Evolutionary conservation across 2,113 vertebrate species (phyloP).

Genomic region (Bubalus kerabau): DNA sequence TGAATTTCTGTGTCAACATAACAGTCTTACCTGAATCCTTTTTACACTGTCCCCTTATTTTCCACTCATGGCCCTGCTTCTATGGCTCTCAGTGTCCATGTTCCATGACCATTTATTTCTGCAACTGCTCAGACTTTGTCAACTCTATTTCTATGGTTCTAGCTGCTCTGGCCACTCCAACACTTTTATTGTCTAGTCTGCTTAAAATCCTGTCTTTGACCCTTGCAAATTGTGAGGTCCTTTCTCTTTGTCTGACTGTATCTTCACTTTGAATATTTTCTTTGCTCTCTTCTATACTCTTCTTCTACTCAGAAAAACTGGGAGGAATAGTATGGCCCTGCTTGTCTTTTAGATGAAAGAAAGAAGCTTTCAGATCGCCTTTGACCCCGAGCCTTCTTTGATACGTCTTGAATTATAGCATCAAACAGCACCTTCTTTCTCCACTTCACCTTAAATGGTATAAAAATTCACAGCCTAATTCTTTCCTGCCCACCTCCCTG

Average conservation of each 20-base stretch:
- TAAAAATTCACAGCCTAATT: background rate
- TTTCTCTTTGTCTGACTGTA: background rate
- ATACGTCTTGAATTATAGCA: conserved; percentile 27
- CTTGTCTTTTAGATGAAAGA: conserved; percentile 40
- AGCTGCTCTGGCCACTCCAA: background rate
- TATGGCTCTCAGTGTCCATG: background rate
- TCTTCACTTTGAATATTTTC: conserved; percentile 9
- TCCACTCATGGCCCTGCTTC: background rate
- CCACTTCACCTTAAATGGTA: background rate
- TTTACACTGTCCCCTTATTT: background rate
- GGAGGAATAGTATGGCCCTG: background rate
- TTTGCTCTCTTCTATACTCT: background rate
- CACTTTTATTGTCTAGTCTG: background rate
- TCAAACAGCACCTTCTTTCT: background rate
- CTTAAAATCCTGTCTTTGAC: background rate
- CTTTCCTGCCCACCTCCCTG: background rate
- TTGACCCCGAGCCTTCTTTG: conserved; percentile 26
- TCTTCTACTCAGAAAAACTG: background rate
- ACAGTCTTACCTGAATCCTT: background rate
- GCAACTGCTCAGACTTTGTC: background rate
- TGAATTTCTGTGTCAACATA: background rate
- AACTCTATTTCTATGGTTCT: background rate
- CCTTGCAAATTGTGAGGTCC: background rate
- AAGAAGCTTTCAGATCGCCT: conserved; percentile 32
- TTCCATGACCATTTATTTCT: background rate